Evolutionary conservation across 53 echinoderm and acorn worm species (phyloP), one percentile per base, ranked within the genome.

Genomic region (Holothuria scabra): DNA sequence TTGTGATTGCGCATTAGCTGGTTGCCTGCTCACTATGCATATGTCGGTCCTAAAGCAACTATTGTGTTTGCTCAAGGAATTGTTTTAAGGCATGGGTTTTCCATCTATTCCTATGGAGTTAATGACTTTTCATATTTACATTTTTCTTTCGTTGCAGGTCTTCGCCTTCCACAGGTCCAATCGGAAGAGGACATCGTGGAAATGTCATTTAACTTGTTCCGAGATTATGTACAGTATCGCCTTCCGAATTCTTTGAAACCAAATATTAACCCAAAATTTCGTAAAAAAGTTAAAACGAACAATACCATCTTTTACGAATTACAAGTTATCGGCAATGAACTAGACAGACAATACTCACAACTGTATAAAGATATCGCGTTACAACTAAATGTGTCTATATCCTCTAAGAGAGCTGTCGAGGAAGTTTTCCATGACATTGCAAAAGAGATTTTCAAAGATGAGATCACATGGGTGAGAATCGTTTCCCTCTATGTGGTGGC

Each of bases 391-490:
- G 84, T 95, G 67, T 80, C 84, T 12, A 87, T 95, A 8, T 74
- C 90, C 19, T 90, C 88, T 2, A 92, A 87, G 60, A 65, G 71
- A 28, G 37, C 85, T 10, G 87, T 83, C 14, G 95, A 90, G 41
- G 92, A 90, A 48, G 86, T 90, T 14, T 66, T 92, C 41, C 62
- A 76, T 28, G 83, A 82, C 52, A 69, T 95, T 34, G 87, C 88
- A 1, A 70, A 75, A 20, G 91, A 91, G 29, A 58, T 95, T 21
- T 95, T 95, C 68, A 82, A 81, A 12, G 52, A 84, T 13, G 92
- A 92, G 26, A 87, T 95, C 58, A 90, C 92, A 8, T 95, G 95
- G 95, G 89, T 92, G 13, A 85, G 80, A 46, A 83, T 95, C n/a
- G 88, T 90, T 41, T 87, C 95, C 52, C 69, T 95, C 72, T 95